phyloP scores from a whole-genome alignment of 2,888 invertebrate species.

The Eupithecia pulchellata region DNA sequence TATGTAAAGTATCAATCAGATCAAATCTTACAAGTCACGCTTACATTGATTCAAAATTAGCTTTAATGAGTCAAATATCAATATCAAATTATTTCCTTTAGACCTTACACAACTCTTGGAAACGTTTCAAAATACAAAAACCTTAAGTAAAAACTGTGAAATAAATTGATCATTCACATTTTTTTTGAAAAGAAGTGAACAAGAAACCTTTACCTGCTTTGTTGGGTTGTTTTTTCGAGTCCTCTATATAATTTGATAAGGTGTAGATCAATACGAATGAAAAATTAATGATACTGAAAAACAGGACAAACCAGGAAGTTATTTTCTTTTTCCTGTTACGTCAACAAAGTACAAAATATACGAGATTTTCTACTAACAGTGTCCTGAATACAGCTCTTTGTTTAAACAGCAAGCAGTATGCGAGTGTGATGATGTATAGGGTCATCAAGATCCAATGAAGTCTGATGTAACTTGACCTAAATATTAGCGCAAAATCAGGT shows the following conservation, averaged over 20 bases:
- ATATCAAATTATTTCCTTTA: too few relatives aligned
- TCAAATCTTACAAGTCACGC: background rate
- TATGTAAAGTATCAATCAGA: background rate
- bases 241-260: too few relatives aligned
- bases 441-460: constrained; percentile 46
- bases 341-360: constrained; percentile 39
- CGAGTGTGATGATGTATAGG: constrained; percentile 57
- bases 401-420: constrained; percentile 55
- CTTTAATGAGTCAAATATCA: too few relatives aligned
- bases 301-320: too few relatives aligned
- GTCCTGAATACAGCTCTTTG: constrained; percentile 70
- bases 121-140: too few relatives aligned
- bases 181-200: too few relatives aligned
- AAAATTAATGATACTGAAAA: too few relatives aligned
- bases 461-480: constrained; percentile 8
- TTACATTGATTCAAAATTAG: background rate
- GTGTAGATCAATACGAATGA: background rate
- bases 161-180: too few relatives aligned
- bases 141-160: too few relatives aligned
- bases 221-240: too few relatives aligned
- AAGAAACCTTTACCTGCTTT: too few relatives aligned
- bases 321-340: constrained; percentile 9
- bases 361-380: constrained; percentile 70
- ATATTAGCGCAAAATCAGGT: background rate
- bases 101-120: too few relatives aligned